Conservation (phyloP, 2,113 vertebrate species). For the Bothrops jararaca region DNA sequence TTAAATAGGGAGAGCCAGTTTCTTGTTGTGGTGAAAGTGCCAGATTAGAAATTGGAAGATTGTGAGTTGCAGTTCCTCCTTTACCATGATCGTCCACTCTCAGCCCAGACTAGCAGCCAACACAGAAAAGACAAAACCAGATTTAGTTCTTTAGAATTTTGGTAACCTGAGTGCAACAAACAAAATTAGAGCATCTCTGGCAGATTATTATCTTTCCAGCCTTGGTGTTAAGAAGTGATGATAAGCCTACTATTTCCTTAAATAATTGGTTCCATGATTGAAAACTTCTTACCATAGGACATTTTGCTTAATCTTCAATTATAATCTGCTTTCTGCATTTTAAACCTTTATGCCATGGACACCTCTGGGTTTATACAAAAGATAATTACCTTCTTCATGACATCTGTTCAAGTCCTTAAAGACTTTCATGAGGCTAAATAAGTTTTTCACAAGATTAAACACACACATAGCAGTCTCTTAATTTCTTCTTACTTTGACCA, state of each 20-base stretch:
- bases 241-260: background rate
- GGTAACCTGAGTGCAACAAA: background rate
- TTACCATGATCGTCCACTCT: background rate
- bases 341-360: background rate
- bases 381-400: background rate
- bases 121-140: background rate
- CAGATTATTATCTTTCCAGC: background rate
- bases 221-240: background rate
- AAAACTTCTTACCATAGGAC: background rate
- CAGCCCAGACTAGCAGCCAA: background rate
- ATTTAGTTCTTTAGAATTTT: background rate
- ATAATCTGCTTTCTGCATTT: background rate
- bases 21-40: background rate
- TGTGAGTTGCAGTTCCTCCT: background rate
- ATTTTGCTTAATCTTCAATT: background rate
- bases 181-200: background rate
- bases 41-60: background rate
- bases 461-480: background rate
- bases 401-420: background rate
- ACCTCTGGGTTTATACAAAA: background rate
- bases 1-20: background rate
- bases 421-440: background rate
- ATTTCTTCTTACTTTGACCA: background rate
- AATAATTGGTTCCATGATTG: background rate
- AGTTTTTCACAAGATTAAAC: background rate